Evolutionary conservation across 2,113 vertebrate genomes (phyloP).

Genomic region (Myxocyprinus asiaticus): DNA sequence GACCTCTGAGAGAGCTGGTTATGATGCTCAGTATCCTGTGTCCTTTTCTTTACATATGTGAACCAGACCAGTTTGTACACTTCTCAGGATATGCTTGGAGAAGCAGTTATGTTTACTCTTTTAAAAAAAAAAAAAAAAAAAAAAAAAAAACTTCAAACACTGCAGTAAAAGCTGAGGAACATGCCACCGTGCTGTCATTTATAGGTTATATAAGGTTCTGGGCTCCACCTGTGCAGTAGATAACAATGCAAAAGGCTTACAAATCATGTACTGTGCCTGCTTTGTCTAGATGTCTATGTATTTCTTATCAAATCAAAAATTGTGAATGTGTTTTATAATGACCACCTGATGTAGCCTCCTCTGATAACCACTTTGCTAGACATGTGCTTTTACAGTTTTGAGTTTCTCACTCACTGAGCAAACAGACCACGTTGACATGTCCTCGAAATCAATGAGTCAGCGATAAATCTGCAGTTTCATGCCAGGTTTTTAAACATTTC

Average conservation of each 20-base stretch:
- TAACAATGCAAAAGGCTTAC: not conserved
- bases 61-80: not conserved
- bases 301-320: not conserved
- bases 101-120: conserved; percentile 2
- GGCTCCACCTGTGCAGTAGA: too few relatives aligned
- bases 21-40: too few relatives aligned
- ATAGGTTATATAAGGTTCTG: not conserved
- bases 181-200: not conserved
- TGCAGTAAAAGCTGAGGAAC: not conserved
- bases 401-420: not conserved
- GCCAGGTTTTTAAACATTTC: not conserved
- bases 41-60: not conserved
- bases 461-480: not conserved
- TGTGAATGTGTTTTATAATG: not conserved
- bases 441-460: conserved; percentile 16
- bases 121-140: not conserved
- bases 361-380: not conserved
- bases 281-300: not conserved
- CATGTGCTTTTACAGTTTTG: not conserved
- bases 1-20: not conserved
- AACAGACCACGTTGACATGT: conserved; percentile 36
- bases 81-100: not conserved
- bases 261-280: not conserved
- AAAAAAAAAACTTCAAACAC: not conserved
- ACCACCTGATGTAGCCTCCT: not conserved